A percentile compares a stretch with the other conserved stretches of the same genome.
Evolutionary conservation across 2,888 invertebrate genomes (phyloP).

Genomic region (Drosophila maculinotata): DNA sequence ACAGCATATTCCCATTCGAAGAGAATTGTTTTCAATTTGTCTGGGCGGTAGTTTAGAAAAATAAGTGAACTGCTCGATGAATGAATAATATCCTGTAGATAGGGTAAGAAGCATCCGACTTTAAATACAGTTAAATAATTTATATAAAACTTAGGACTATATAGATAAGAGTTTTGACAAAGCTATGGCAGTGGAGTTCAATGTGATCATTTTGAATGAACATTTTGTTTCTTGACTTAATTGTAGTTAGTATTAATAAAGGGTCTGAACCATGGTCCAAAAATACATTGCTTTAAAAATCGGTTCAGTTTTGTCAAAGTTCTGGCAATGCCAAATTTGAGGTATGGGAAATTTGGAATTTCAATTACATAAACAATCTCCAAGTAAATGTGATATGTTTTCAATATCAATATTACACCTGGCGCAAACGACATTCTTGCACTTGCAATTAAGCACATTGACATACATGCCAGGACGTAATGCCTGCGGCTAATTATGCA

Average conservation of each 20-base stretch:
- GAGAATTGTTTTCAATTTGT: not conserved
- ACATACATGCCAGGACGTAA: slow-evolving; percentile 16
- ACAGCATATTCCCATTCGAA: not conserved
- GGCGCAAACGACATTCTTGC: slow-evolving; percentile 10
- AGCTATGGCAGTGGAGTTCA: no score
- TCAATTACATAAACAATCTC: slow-evolving; percentile 14
- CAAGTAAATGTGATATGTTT: slow-evolving; percentile 22
- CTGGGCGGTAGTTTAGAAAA: not conserved
- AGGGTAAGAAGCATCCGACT: no score
- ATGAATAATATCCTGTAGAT: not conserved
- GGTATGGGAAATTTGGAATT: not conserved
- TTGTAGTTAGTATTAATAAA: no score
- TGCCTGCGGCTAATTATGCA: slow-evolving; percentile 9
- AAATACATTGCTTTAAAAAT: no score
- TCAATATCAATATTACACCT: slow-evolving; percentile 27
- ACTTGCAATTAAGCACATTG: slow-evolving; percentile 37
- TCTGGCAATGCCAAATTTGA: no score
- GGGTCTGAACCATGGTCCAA: no score
- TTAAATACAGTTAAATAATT: no score
- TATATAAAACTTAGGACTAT: no score
- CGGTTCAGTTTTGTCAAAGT: no score
- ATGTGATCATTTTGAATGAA: no score
- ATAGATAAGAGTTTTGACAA: no score
- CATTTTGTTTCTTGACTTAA: no score
- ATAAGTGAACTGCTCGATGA: not conserved